These are phyloP conservation scores for Lasioglossum lativentre DNA, from an alignment of 2,888 invertebrate genomes.

Conservation along the genomic window DNA sequence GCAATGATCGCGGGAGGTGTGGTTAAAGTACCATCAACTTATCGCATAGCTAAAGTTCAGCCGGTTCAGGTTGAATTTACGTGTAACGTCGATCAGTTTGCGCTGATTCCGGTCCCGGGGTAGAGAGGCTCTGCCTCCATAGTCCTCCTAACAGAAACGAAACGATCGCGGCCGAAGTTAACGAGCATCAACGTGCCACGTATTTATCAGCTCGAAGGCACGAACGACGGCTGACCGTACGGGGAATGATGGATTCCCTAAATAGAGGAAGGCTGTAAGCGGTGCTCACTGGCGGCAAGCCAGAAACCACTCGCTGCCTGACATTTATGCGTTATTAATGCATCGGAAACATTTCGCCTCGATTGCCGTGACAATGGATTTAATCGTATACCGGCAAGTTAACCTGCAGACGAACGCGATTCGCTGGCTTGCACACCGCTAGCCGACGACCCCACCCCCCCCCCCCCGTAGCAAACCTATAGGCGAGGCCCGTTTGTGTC, in stretches of 20 bases:
- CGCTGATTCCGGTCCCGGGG: not conserved
- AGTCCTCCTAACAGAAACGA: slow-evolving; percentile 50
- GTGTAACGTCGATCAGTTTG: slow-evolving; percentile 35
- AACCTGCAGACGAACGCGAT: slow-evolving; percentile 66
- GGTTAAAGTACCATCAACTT: slow-evolving; percentile 19
- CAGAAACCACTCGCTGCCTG: slow-evolving; percentile 75
- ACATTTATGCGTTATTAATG: slow-evolving; percentile 82
- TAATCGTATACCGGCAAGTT: slow-evolving; percentile 67
- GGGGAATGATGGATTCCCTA: slow-evolving; percentile 79
- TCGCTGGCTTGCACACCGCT: slow-evolving; percentile 51
- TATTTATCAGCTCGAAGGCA: slow-evolving; percentile 63
- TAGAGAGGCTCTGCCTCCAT: not conserved
- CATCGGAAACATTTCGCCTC: slow-evolving; percentile 78
- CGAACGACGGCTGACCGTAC: slow-evolving; percentile 61
- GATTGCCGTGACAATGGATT: slow-evolving; percentile 76
- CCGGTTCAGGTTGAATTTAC: slow-evolving; percentile 31
- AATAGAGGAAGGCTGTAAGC: slow-evolving; percentile 75
- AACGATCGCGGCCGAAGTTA: slow-evolving; percentile 57
- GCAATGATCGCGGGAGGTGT: not conserved
- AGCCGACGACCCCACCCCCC: not conserved
- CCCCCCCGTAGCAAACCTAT: slow-evolving; percentile 6
- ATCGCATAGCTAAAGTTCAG: slow-evolving; percentile 14
- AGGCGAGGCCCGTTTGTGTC: slow-evolving; percentile 56
- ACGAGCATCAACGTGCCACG: slow-evolving; percentile 55
- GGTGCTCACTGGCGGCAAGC: slow-evolving; percentile 72